A percentile compares a stretch with the other conserved stretches of the same genome.
These are phyloP conservation scores for Drosophila formosana DNA, from an alignment of 2,888 invertebrate genomes.

Conservation along the genomic window DNA sequence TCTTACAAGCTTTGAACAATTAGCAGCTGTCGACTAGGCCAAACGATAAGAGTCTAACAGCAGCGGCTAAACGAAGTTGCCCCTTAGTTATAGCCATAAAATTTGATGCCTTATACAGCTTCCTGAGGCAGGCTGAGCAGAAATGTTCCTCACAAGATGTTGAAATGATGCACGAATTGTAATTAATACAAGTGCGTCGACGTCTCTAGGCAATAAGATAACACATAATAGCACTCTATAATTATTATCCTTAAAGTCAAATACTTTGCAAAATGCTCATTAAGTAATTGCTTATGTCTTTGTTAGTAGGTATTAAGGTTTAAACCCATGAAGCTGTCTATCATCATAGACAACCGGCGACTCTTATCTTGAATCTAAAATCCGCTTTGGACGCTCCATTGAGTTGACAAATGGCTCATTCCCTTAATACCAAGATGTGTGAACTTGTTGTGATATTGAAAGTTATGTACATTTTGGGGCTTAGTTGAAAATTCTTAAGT, in stretches of 20 bases:
- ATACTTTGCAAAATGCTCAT: neutral
- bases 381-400: conserved; percentile 41
- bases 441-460: conserved; percentile 12
- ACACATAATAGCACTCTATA: neutral
- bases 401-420: conserved; percentile 16
- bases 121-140: too few species aligned
- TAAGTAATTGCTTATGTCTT: neutral
- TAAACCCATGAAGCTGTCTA: neutral
- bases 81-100: neutral
- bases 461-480: neutral
- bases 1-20: conserved; percentile 37
- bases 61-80: neutral
- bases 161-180: neutral
- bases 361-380: conserved; percentile 27
- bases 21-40: conserved; percentile 26
- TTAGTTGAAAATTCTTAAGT: conserved; percentile 13
- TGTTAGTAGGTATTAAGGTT: neutral
- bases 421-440: neutral
- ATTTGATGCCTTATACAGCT: neutral
- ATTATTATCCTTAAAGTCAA: neutral
- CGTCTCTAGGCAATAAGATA: neutral
- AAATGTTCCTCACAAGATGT: neutral
- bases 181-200: neutral
- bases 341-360: neutral
- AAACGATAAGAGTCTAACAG: conserved; percentile 36